phyloP scores from a whole-genome alignment of 2,113 vertebrate species.

The Sprattus sprattus region DNA sequence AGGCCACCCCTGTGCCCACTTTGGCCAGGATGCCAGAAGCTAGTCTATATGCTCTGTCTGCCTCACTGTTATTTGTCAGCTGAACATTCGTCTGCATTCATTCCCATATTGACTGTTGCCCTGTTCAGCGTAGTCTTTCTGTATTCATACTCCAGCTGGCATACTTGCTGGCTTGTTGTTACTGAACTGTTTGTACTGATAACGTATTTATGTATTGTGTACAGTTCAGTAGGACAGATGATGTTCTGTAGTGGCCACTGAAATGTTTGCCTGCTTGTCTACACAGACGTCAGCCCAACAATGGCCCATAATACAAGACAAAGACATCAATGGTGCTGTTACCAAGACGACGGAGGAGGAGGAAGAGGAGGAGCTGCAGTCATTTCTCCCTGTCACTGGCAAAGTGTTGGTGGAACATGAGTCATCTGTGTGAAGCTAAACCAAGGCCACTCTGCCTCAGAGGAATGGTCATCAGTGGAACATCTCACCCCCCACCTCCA shows the following conservation, averaged over 20 bases:
- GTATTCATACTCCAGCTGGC: background rate
- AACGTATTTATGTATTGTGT: background rate
- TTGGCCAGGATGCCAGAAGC: background rate
- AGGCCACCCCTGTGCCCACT: background rate
- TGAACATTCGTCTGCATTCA: background rate
- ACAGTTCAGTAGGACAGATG: background rate
- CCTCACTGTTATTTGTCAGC: background rate
- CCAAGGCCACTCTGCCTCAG: background rate
- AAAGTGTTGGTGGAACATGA: conserved; percentile 50
- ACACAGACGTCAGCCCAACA: background rate
- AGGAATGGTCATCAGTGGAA: background rate
- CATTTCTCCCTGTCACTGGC: conserved; percentile 38
- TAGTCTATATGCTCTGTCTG: background rate
- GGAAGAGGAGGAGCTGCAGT: conserved; percentile 43
- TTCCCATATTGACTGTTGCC: background rate
- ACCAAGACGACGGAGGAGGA: conserved; percentile 35
- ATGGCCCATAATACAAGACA: conserved; percentile 26
- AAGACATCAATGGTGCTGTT: conserved; percentile 48
- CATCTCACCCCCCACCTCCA: background rate
- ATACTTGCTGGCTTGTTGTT: no score
- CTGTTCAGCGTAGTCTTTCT: background rate
- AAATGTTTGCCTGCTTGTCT: background rate
- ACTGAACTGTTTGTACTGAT: background rate
- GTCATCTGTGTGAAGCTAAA: conserved; percentile 52
- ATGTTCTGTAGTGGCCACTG: background rate